phyloP scores from a whole-genome alignment of 2,888 invertebrate genomes.

The Xestia c-nigrum region DNA sequence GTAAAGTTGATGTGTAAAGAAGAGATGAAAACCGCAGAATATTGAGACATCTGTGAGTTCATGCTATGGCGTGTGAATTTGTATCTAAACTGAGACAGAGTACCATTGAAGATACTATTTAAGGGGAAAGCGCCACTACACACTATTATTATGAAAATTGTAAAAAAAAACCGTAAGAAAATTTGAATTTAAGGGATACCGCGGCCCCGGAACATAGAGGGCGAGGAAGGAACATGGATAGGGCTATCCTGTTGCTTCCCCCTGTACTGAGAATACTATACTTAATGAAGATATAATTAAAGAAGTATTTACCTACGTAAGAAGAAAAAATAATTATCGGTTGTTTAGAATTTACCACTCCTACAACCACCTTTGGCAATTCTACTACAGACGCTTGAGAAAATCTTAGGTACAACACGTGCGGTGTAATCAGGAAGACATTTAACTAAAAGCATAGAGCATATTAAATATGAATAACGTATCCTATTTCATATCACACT shows the following conservation, averaged over 20 bases:
- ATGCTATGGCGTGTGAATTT: slow-evolving; percentile 17
- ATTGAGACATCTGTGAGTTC: slow-evolving; percentile 17
- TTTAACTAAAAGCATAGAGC: not conserved
- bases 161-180: no score
- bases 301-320: not conserved
- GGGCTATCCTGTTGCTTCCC: no score
- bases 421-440: slow-evolving; percentile 9
- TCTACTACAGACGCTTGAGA: no score
- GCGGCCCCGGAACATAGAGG: no score
- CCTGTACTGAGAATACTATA: no score
- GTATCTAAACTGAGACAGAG: not conserved
- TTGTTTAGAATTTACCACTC: not conserved
- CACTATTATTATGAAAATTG: no score
- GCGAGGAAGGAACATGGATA: no score
- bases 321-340: not conserved
- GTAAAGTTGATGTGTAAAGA: not conserved
- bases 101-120: not conserved
- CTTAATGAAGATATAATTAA: no score
- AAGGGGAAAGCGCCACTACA: no score
- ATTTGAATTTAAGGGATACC: no score
- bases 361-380: not conserved
- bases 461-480: slow-evolving; percentile 20
- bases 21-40: slow-evolving; percentile 12
- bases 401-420: not conserved
- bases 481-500: slow-evolving; percentile 10